Conservation (phyloP, 2,888 invertebrate genomes). For the Drosophila austrosaltans region DNA sequence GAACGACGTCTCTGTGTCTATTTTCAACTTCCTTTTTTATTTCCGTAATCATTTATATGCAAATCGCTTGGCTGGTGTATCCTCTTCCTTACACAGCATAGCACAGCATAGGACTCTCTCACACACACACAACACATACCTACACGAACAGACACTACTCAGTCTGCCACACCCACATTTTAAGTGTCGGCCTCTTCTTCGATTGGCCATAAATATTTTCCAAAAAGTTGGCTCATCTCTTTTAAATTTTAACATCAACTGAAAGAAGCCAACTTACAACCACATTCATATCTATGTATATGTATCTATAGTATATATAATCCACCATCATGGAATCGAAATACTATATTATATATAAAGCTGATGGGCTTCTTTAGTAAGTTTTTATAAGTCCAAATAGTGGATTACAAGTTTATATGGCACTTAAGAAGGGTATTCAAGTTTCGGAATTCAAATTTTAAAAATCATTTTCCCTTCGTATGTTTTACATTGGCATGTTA, state of each 20-base stretch:
- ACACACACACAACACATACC: conserved; percentile 18
- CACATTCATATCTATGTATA: conserved; percentile 15
- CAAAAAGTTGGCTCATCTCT: conserved; percentile 1
- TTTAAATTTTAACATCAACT: conserved; percentile 15
- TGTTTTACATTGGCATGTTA: background rate
- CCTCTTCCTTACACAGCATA: background rate
- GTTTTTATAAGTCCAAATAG: too few relatives aligned
- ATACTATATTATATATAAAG: too few relatives aligned
- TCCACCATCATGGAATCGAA: too few relatives aligned
- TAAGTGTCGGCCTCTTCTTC: conserved; percentile 44
- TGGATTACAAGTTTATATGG: too few relatives aligned
- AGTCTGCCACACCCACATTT: conserved; percentile 33
- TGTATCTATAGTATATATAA: too few relatives aligned
- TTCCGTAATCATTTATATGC: conserved; percentile 79
- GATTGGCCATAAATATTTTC: conserved; percentile 69
- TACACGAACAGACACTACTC: conserved; percentile 27
- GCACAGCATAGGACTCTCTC: conserved; percentile 28
- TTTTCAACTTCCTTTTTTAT: conserved; percentile 78
- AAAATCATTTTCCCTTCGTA: too few relatives aligned
- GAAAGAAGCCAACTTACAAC: background rate
- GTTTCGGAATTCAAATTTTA: too few relatives aligned
- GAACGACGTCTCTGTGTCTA: conserved; percentile 53
- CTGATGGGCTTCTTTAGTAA: too few relatives aligned
- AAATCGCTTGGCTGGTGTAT: conserved; percentile 64
- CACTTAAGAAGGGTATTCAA: too few relatives aligned